Base-by-base conservation (phyloP, 2,113 vertebrate species). In the Pelecanoides urinatrix region DNA sequence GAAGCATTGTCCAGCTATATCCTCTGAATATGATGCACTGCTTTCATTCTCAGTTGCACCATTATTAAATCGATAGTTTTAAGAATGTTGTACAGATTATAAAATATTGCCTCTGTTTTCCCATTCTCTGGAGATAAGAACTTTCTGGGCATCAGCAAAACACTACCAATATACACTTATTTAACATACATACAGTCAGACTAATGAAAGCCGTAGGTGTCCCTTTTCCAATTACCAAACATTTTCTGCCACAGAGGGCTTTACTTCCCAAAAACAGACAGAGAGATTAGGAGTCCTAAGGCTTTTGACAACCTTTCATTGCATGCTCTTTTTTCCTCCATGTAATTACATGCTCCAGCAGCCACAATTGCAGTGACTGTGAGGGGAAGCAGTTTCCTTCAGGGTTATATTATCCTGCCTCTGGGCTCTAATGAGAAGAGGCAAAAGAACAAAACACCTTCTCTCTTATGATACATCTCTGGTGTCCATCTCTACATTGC, bases 311-410 rank as follows among this genome's bases (percentile, higher is more conserved):
- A 65, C 80, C 62, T 91, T 92, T 96, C 86, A 49, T 66, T 70
- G 62, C 66, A 3, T 6, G 62, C 36, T 94, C 73, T n/a, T 81
- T 52, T 20, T 42, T 81, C 61, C 87, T 82, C 86, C 76, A 7
- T 52, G 83, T 78, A 96, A 96, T 96, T 94, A 94, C 89, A 96
- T 50, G 89, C 92, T 94, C 72, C 88, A 94, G 86, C 88, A 95
- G 70, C 56, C 83, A 65, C 88, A 84, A 16, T 26, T 0, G 1
- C 47, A 56, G 86, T 11, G 68, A 65, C 86, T 91, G 68, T 20
- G 83, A 91, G 91, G 65, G n/a, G 72, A 93, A 94, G 76, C 36
- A 68, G 7, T 89, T 95, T 92, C 80, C 88, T 95, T 94, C 84
- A 70, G 89, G 77, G 53, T 90, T 89, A 42, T 85, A 55, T 92